A percentile compares a stretch with the other conserved stretches of the same genome.
Conservation (phyloP, 2,797 vertebrate genomes). For the Poecilia wingei region DNA sequence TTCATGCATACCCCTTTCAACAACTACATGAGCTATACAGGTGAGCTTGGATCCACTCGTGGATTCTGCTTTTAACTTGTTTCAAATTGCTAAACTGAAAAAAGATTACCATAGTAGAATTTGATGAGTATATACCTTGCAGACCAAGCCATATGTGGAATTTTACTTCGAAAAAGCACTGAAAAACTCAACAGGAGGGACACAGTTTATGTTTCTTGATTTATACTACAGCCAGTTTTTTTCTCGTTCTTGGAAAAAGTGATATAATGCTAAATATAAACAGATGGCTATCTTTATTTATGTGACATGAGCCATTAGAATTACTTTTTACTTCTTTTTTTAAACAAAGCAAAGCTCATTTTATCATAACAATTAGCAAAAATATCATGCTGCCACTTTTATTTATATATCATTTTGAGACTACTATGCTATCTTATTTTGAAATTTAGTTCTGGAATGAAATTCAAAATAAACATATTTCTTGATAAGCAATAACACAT, state of each 20-base stretch:
- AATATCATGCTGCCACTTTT: neutral
- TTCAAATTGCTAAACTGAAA: slow-evolving; percentile 20
- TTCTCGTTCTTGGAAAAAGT: slow-evolving; percentile 14
- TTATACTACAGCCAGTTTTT: slow-evolving; percentile 22
- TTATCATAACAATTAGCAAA: neutral
- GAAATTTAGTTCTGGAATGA: neutral
- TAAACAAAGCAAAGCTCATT: neutral
- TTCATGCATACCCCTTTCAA: slow-evolving; percentile 94
- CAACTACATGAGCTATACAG: slow-evolving; percentile 99
- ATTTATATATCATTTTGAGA: neutral
- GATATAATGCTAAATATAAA: neutral
- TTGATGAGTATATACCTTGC: slow-evolving; percentile 36
- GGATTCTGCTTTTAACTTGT: slow-evolving; percentile 16
- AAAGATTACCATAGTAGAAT: slow-evolving; percentile 23
- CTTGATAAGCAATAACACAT: neutral
- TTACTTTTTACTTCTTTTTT: neutral
- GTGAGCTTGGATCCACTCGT: slow-evolving; percentile 69
- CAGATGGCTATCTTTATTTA: neutral
- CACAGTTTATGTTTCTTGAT: slow-evolving; percentile 19
- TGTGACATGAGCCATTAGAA: neutral
- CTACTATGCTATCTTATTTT: neutral
- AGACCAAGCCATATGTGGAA: slow-evolving; percentile 47
- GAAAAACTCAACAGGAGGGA: slow-evolving; percentile 19
- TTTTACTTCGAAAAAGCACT: slow-evolving; percentile 39
- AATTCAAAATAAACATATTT: neutral